Conservation (phyloP, 23 tunicate species). For the Trididemnum clinides region DNA sequence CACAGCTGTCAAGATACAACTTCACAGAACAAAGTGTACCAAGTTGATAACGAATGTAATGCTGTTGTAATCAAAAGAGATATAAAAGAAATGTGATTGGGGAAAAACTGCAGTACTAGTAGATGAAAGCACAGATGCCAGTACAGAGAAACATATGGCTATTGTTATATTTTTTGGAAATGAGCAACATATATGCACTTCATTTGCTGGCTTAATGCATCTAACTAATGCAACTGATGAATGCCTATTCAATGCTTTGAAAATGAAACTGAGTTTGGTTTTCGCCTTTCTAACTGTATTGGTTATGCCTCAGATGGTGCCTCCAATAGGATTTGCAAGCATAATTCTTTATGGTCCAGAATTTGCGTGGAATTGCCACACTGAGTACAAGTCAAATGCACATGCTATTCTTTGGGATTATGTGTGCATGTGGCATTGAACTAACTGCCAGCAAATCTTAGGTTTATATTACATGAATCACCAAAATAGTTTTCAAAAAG, state of each 20-base stretch:
- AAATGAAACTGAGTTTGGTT: background rate
- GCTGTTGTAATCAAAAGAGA: background rate
- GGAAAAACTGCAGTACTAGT: background rate
- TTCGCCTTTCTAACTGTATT: slow-evolving; percentile 5
- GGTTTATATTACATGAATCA: background rate
- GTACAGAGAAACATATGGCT: background rate
- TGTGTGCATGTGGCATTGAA: background rate
- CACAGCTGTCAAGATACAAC: background rate
- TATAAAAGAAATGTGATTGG: background rate
- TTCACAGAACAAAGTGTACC: slow-evolving; percentile 2
- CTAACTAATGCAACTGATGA: background rate
- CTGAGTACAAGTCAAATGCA: slow-evolving; percentile 8
- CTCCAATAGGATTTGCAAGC: background rate
- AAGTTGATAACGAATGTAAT: background rate
- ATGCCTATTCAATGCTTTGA: background rate
- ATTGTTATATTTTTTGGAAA: background rate
- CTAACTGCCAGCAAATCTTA: background rate
- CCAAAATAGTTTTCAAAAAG: slow-evolving; percentile 11
- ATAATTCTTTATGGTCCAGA: slow-evolving; percentile 26
- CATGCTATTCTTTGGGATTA: slow-evolving; percentile 4
- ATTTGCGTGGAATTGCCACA: background rate
- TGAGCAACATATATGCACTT: slow-evolving; percentile 2
- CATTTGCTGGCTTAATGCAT: slow-evolving; percentile 4
- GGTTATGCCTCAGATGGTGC: slow-evolving; percentile 26
- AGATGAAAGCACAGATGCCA: background rate